A percentile compares a stretch with the other conserved stretches of the same genome.
These are phyloP conservation scores for Istiophorus platypterus DNA, from an alignment of 2,113 vertebrate species.

Conservation along the genomic window DNA sequence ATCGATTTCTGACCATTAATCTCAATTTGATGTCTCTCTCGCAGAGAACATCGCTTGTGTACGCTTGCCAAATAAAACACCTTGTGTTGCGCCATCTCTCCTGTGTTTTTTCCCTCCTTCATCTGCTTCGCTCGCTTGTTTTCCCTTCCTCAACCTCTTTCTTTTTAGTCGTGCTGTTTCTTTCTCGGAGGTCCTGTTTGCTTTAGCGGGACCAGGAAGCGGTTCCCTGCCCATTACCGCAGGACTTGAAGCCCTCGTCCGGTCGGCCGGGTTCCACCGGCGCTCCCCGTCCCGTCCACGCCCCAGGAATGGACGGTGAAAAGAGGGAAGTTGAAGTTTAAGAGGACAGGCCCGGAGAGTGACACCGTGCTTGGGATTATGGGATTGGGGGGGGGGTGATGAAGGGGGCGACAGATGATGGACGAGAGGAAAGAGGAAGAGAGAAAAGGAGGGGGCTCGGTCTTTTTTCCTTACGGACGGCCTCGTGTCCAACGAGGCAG, in stretches of 20 bases:
- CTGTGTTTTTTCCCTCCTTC: background rate
- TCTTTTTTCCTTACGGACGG: conserved; percentile 47
- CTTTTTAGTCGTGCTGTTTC: background rate
- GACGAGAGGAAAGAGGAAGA: background rate
- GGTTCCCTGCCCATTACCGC: conserved; percentile 11
- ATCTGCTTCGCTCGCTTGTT: background rate
- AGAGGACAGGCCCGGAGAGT: background rate
- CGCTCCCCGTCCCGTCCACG: background rate
- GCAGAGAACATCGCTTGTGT: conserved; percentile 17
- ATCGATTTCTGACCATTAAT: conserved; percentile 48
- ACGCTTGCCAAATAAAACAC: conserved; percentile 27
- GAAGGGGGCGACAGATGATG: conserved; percentile 1
- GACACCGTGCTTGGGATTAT: conserved; percentile 42
- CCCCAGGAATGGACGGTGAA: conserved; percentile 2
- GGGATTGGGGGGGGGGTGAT: conserved; percentile 8
- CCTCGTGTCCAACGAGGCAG: conserved; percentile 68
- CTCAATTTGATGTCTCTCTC: conserved; percentile 44
- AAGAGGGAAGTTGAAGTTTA: background rate
- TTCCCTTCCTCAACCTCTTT: background rate
- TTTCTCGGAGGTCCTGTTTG: conserved; percentile 14
- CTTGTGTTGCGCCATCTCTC: conserved; percentile 14
- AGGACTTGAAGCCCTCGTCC: conserved; percentile 44
- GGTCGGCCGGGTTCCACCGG: background rate
- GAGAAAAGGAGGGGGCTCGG: conserved; percentile 11
- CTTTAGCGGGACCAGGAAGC: conserved; percentile 9